These are phyloP conservation scores for Rhea pennata DNA, from an alignment of 2,113 vertebrate species.

Conservation along the genomic window DNA sequence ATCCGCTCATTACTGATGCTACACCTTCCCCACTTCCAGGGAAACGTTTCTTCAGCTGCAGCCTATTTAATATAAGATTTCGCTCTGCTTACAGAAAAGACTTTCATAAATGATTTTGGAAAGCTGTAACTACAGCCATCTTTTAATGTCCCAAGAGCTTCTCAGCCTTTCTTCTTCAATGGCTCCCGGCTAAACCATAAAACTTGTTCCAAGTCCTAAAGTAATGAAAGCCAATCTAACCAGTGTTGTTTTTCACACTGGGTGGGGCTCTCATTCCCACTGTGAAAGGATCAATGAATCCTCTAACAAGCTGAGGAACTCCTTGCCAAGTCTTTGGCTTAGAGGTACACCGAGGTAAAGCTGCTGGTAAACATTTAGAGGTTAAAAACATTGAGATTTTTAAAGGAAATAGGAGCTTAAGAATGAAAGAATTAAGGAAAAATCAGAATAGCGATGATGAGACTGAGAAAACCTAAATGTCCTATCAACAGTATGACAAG, in stretches of 20 bases:
- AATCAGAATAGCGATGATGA: not conserved
- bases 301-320: not conserved
- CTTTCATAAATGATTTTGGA: not conserved
- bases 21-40: not conserved
- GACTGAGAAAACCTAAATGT: not conserved
- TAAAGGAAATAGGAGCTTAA: not conserved
- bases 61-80: not conserved
- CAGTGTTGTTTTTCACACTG: not conserved
- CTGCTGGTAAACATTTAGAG: not conserved
- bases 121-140: not conserved
- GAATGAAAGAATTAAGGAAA: not conserved
- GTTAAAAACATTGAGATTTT: not conserved
- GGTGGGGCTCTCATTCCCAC: not conserved
- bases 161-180: not conserved
- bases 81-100: not conserved
- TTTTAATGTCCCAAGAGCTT: not conserved
- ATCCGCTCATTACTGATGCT: not conserved
- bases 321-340: not conserved
- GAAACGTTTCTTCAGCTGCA: not conserved
- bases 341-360: slow-evolving; percentile 12
- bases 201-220: not conserved
- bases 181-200: slow-evolving; percentile 24
- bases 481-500: not conserved
- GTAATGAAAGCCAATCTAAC: slow-evolving; percentile 29
- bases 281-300: slow-evolving; percentile 4